Base-by-base conservation (phyloP, 37 sponge, comb jelly and placozoan genomes). In the Cliona cf. orientalis region DNA sequence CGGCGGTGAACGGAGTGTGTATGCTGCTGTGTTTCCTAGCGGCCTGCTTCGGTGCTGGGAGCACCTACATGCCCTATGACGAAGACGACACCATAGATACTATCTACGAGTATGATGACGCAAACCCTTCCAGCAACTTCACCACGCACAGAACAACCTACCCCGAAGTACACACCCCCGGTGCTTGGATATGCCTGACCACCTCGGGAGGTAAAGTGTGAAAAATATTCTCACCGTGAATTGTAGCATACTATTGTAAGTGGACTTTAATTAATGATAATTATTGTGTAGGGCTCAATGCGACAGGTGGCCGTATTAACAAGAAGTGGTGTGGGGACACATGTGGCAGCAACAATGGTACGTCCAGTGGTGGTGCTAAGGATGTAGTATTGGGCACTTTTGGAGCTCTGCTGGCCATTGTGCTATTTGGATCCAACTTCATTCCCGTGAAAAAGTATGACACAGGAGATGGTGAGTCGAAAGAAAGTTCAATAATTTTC, bases 381-480 rank as follows among this genome's bases (percentile, higher is more conserved):
- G n/a, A n/a, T n/a, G n/a, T n/a, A n/a, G n/a, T n/a, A n/a, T 9
- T 86, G 25, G 94, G 94, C 2, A 86, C 29, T 25, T 29, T 85
- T 1, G 83, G 85, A 9, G 87, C 79, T 3, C 42, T 74, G n/a
- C 34, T 93, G 2, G 90, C 94, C 21, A 64, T 93, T 33, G 59
- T 82, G 23, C 70, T 90, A 36, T 95, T 89, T 59, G 92, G 96
- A 32, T 91, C 85, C 57, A 91, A 95, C 76, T 95, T 86, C 38
- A 67, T 95, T 19, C 96, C 96, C 0, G 92, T 95, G 7, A 95
- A 95, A 74, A 95, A 82, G 62, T 84, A 89, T 70, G 96, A 95
- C 57, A 95, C 92, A 19, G 96, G 96, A 79, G 96, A 95, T 66
- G 94, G 93, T 90, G 40, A 60, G 89, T 14, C n/a, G n/a, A n/a